Evolutionary conservation across 2,888 invertebrate species (phyloP).

Genomic region (Coleophora flavipennella): DNA sequence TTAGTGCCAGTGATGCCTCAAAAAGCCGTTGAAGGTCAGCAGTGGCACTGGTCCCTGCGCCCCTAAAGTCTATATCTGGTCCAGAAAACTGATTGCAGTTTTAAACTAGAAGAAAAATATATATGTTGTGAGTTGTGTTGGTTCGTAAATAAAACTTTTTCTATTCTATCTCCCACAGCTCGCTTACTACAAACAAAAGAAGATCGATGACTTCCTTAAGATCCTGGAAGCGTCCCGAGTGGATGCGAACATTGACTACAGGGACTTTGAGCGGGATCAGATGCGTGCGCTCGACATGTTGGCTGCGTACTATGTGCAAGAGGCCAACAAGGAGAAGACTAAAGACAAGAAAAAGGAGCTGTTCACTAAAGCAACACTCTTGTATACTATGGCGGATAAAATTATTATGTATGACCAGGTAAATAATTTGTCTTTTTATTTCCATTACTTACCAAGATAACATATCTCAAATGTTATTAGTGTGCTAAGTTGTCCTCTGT

Average conservation of each 20-base stretch:
- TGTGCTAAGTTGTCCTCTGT: too few species aligned
- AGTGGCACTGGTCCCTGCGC: too few species aligned
- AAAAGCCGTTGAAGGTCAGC: too few species aligned
- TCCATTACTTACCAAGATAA: too few species aligned
- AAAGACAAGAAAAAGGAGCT: constrained; percentile 95
- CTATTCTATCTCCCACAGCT: constrained; percentile 81
- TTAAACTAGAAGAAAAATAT: too few species aligned
- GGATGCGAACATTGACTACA: constrained; percentile 88
- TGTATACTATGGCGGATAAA: constrained; percentile 99
- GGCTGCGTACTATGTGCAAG: constrained; percentile 98
- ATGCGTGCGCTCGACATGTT: constrained; percentile 98
- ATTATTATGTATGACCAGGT: constrained; percentile 99
- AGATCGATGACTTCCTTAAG: constrained; percentile 93
- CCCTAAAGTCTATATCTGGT: background rate
- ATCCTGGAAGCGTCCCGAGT: constrained; percentile 90
- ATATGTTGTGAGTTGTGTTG: too few species aligned
- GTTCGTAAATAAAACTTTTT: too few species aligned
- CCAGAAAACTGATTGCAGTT: background rate
- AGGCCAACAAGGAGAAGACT: constrained; percentile 94
- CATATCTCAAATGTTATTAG: too few species aligned
- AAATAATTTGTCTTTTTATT: too few species aligned
- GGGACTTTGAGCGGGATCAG: constrained; percentile 96
- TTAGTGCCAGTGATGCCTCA: too few species aligned
- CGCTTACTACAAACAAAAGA: constrained; percentile 96
- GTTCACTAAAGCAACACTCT: constrained; percentile 95